Base-by-base conservation (phyloP, 2,113 vertebrate genomes). In the Microcebus griseorufus region DNA sequence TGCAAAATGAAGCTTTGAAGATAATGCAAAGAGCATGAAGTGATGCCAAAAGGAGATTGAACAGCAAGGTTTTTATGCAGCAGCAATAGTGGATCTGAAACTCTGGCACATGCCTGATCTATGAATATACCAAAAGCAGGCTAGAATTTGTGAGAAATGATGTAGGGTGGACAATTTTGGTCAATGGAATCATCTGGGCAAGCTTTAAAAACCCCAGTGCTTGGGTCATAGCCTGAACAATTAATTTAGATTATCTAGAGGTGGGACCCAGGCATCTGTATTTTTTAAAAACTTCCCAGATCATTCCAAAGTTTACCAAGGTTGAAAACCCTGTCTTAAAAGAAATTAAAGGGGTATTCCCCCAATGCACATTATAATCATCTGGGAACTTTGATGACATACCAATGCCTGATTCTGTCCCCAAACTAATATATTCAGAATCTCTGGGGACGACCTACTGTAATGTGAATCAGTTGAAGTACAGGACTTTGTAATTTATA, bases 401-500 rank as follows among this genome's bases (percentile, higher is more conserved):
- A 83, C 8, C 10, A 23, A 34, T 88, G 14, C 29, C 17, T 42
- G 16, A 42, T 76, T 88, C 9, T 37, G 17, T 29, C 48, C 22
- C 11, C 13, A 84, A 55, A 83, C 12, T 39, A 60, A 70, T 72
- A 34, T 86, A 22, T 9, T 79, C 18, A 83, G 45, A 90, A 51
- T 78, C 25, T 83, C 45, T 65, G 2, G 10, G 20, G 13, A 72
- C 53, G 60, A 25, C 6, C 8, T 4, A 14, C 2, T 34, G 45
- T 20, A 12, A 67, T 16, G 20, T 4, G 42, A 14, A 83, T 85
- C 89, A 64, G 17, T 42, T 69, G 69, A 88, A 64, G 82, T 55
- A 0, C 55, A 90, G 25, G n/a, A 76, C 42, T 80, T 93, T 58
- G 27, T 85, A 85, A 80, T 93, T 94, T 85, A 88, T 14, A 65